phyloP scores from a whole-genome alignment of 2,113 vertebrate species.

The Megaleporinus macrocephalus region DNA sequence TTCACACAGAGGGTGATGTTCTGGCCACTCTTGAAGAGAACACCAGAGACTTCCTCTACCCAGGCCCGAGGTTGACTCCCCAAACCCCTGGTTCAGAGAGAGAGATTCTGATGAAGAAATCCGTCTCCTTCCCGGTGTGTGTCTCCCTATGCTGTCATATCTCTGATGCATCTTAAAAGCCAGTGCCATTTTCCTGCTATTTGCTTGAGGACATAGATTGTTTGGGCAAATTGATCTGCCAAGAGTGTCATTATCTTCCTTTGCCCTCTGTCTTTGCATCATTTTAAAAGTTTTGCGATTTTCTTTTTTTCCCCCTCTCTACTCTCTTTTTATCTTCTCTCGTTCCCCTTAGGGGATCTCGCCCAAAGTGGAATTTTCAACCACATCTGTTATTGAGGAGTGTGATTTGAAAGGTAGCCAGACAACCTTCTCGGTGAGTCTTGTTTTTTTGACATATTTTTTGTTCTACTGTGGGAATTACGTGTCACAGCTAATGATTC shows the following conservation, averaged over 20 bases:
- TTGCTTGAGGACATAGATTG: slow-evolving; percentile 56
- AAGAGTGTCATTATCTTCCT: slow-evolving; percentile 56
- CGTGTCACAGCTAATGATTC: neutral
- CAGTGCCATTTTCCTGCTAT: slow-evolving; percentile 52
- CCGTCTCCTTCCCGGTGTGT: slow-evolving; percentile 81
- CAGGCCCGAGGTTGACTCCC: slow-evolving; percentile 77
- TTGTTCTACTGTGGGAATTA: neutral
- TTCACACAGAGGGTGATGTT: slow-evolving; percentile 83
- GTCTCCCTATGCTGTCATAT: slow-evolving; percentile 60
- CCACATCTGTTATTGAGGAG: slow-evolving; percentile 88
- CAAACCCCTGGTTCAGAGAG: slow-evolving; percentile 78
- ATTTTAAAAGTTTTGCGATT: slow-evolving; percentile 37
- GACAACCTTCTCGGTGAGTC: slow-evolving; percentile 69
- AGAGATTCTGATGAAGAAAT: slow-evolving; percentile 89
- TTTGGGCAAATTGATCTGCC: slow-evolving; percentile 62
- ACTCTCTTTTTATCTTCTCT: slow-evolving; percentile 46
- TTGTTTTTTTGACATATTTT: slow-evolving; percentile 7
- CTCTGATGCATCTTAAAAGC: slow-evolving; percentile 58
- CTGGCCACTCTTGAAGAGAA: slow-evolving; percentile 85
- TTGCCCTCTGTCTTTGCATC: slow-evolving; percentile 52
- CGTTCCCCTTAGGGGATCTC: slow-evolving; percentile 86
- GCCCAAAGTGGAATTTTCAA: slow-evolving; percentile 92
- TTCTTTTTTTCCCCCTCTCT: slow-evolving; percentile 44
- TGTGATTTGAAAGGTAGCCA: slow-evolving; percentile 67
- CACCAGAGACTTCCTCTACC: slow-evolving; percentile 91